Percentiles rank a stretch among this genome's conserved stretches.
phyloP scores from a whole-genome alignment of 2,888 invertebrate species.

The Toxonevra muliebris region DNA sequence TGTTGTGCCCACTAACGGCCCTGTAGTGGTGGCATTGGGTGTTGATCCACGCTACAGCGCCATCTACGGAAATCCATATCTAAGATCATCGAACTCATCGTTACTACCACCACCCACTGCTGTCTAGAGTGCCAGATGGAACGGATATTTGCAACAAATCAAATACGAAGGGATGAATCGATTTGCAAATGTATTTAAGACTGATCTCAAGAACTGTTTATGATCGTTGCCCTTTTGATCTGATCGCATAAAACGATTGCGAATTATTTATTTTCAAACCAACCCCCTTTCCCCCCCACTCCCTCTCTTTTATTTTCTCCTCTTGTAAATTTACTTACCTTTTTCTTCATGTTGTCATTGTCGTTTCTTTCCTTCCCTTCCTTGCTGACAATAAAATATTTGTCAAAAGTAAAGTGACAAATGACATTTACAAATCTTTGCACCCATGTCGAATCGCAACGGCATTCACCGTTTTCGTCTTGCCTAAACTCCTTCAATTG shows the following conservation, averaged over 20 bases:
- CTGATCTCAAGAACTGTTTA: slow-evolving; percentile 26
- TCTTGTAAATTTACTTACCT: no score
- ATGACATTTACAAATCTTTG: slow-evolving; percentile 19
- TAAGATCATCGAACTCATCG: slow-evolving; percentile 72
- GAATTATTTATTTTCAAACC: no score
- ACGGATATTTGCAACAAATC: not conserved
- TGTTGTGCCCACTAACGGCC: slow-evolving; percentile 47
- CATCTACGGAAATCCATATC: slow-evolving; percentile 88
- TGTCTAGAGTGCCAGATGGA: slow-evolving; percentile 48
- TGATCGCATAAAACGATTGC: no score
- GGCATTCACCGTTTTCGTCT: not conserved
- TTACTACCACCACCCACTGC: slow-evolving; percentile 71
- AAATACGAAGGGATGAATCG: slow-evolving; percentile 17
- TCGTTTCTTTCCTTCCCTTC: no score
- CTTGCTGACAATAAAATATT: not conserved
- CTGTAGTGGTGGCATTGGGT: slow-evolving; percentile 50
- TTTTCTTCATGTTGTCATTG: no score
- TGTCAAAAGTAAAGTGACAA: slow-evolving; percentile 16
- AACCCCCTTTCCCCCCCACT: no score
- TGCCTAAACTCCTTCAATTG: not conserved
- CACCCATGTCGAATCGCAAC: not conserved
- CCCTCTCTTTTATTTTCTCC: no score
- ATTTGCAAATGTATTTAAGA: slow-evolving; percentile 26
- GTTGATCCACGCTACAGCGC: slow-evolving; percentile 90
- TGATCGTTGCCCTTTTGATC: not conserved